Evolutionary conservation across 1,140 invertebrate genomes (phyloP).

Genomic region (Pissodes strobi): DNA sequence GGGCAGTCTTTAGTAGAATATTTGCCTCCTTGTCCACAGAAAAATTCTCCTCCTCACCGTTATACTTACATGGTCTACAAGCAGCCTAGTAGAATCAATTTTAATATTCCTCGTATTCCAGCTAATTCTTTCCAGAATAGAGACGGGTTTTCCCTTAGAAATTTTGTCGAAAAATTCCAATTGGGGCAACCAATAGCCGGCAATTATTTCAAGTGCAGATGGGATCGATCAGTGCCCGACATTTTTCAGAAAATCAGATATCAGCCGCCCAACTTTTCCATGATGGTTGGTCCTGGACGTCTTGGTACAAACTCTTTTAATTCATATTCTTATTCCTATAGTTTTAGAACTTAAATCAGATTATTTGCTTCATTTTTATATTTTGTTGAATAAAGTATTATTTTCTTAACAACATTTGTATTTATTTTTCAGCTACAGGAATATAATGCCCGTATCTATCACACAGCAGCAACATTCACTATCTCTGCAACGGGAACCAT

Average conservation of each 20-base stretch:
- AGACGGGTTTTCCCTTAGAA: constrained; percentile 75
- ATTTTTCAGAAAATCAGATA: constrained; percentile 17
- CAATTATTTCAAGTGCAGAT: constrained; percentile 69
- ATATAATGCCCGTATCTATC: too few species aligned
- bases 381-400: too few species aligned
- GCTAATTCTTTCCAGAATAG: constrained; percentile 67
- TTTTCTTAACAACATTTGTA: too few species aligned
- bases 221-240: constrained; percentile 20
- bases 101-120: constrained; percentile 67
- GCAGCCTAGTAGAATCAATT: constrained; percentile 71
- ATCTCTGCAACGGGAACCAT: too few species aligned
- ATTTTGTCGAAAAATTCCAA: constrained; percentile 84
- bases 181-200: constrained; percentile 84
- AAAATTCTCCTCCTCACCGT: constrained; percentile 80
- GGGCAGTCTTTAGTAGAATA: constrained; percentile 75
- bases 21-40: constrained; percentile 81
- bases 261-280: constrained; percentile 6
- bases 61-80: constrained; percentile 88
- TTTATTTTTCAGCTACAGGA: too few species aligned
- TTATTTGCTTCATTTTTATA: too few species aligned
- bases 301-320: constrained; percentile 1
- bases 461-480: too few species aligned
- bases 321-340: constrained; percentile 33
- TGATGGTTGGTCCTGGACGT: neutral
- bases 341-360: constrained; percentile 27